phyloP scores from a whole-genome alignment of 2,888 invertebrate genomes.

The Brachynemurus nebulosus region DNA sequence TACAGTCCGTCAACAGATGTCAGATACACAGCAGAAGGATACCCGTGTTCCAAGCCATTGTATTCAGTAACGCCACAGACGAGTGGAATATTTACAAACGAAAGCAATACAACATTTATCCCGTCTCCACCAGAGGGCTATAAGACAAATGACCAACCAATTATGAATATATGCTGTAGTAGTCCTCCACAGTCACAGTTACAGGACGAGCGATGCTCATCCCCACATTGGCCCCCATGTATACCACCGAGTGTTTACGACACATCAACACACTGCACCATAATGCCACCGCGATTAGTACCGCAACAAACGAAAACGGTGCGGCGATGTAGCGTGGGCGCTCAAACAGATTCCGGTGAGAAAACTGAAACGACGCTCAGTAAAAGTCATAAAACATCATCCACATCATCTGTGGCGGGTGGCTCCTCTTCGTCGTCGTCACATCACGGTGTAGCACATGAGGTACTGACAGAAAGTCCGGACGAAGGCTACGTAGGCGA shows the following conservation, averaged over 20 bases:
- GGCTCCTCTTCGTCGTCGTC: conserved; percentile 6
- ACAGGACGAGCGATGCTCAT: conserved; percentile 19
- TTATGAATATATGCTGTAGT: conserved; percentile 30
- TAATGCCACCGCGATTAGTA: neutral
- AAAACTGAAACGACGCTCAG: conserved; percentile 27
- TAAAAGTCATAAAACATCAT: conserved; percentile 12
- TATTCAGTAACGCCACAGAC: conserved; percentile 12
- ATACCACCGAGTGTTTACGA: conserved; percentile 27
- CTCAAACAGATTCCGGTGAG: conserved; percentile 40
- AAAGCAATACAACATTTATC: conserved; percentile 31
- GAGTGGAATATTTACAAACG: neutral
- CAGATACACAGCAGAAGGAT: conserved; percentile 68
- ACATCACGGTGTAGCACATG: conserved; percentile 18
- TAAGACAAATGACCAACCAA: conserved; percentile 43
- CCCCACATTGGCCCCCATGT: conserved; percentile 38
- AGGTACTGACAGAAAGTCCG: conserved; percentile 59
- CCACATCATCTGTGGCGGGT: conserved; percentile 6
- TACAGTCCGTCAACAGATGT: conserved; percentile 39
- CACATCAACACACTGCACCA: neutral
- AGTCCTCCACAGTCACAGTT: conserved; percentile 19
- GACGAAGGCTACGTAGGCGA: conserved; percentile 83
- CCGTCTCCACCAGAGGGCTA: conserved; percentile 60
- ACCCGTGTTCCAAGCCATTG: conserved; percentile 34
- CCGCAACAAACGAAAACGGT: conserved; percentile 27
- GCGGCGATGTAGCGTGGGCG: conserved; percentile 44